Evolutionary conservation across 2,113 vertebrate species (phyloP).

Genomic region (Halichoeres trimaculatus): DNA sequence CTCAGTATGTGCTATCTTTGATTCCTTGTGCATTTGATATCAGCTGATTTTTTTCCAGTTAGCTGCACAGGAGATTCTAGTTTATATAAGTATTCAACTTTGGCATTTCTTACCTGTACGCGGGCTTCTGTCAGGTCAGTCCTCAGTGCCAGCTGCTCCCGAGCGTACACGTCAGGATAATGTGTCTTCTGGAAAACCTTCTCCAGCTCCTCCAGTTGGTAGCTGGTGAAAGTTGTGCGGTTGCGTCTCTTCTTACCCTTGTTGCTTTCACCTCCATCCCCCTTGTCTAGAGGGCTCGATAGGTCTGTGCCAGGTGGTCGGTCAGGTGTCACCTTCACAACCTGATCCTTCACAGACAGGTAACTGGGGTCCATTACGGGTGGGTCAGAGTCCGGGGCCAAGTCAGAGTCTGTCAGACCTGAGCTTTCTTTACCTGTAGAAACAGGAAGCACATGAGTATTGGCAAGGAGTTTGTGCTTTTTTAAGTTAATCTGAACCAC

Average conservation of each 20-base stretch:
- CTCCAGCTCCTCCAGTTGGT: conserved; percentile 98
- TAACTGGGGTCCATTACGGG: conserved; percentile 95
- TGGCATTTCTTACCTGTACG: conserved; percentile 88
- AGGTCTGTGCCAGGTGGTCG: conserved; percentile 88
- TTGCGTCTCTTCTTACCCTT: conserved; percentile 98
- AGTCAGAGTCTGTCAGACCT: conserved; percentile 88
- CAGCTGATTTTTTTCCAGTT: neutral
- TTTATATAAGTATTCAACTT: too few relatives aligned
- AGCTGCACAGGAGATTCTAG: neutral
- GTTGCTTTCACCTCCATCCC: conserved; percentile 92
- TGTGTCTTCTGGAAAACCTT: conserved; percentile 99
- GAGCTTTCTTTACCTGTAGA: conserved; percentile 90
- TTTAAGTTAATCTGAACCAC: neutral
- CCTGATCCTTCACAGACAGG: conserved; percentile 84
- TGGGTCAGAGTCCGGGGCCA: conserved; percentile 87
- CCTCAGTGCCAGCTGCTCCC: conserved; percentile 98
- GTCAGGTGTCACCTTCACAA: conserved; percentile 84
- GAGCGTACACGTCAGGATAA: conserved; percentile 97
- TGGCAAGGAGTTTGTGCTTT: neutral
- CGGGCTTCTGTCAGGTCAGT: conserved; percentile 98
- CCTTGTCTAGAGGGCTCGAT: conserved; percentile 90
- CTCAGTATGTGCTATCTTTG: neutral
- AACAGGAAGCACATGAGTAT: neutral
- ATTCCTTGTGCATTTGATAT: neutral
- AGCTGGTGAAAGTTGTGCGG: conserved; percentile 99